A percentile compares a stretch with the other conserved stretches of the same genome.
Evolutionary conservation across 2,888 invertebrate genomes (phyloP).

Genomic region (Hydraecia micacea): DNA sequence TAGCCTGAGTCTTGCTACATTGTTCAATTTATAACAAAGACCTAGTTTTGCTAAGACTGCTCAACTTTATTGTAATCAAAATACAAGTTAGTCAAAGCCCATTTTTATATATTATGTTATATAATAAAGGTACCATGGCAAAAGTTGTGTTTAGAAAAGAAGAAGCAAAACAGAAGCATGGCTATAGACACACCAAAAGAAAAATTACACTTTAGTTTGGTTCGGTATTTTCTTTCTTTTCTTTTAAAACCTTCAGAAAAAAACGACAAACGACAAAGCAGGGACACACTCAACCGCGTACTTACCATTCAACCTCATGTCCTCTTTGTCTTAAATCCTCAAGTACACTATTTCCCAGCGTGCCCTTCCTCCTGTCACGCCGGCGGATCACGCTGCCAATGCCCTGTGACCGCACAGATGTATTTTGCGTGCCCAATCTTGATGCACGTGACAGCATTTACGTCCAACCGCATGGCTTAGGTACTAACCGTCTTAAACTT

Average conservation of each 20-base stretch:
- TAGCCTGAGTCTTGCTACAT: conserved; percentile 4
- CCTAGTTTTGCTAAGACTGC: neutral
- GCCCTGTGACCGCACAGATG: conserved; percentile 64
- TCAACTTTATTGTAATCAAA: neutral
- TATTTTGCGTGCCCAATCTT: conserved; percentile 76
- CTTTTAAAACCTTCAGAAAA: neutral
- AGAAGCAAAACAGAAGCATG: neutral
- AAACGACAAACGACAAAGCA: neutral
- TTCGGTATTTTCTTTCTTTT: neutral
- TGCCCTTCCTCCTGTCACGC: conserved; percentile 52
- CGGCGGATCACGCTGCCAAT: conserved; percentile 66
- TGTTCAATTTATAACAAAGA: conserved; percentile 14
- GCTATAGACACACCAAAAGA: neutral
- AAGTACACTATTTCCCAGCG: conserved; percentile 43
- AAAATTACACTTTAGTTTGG: neutral
- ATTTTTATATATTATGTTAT: neutral
- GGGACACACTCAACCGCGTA: neutral
- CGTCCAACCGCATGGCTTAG: conserved; percentile 50
- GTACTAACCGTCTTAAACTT: conserved; percentile 47
- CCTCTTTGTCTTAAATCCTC: conserved; percentile 32
- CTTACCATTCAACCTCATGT: neutral
- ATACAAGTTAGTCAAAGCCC: neutral
- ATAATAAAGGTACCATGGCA: neutral
- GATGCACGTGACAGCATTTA: conserved; percentile 78
- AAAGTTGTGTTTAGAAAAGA: neutral